Evolutionary conservation across 2,797 vertebrate genomes (phyloP).

Genomic region (Acanthurus leucopareius): DNA sequence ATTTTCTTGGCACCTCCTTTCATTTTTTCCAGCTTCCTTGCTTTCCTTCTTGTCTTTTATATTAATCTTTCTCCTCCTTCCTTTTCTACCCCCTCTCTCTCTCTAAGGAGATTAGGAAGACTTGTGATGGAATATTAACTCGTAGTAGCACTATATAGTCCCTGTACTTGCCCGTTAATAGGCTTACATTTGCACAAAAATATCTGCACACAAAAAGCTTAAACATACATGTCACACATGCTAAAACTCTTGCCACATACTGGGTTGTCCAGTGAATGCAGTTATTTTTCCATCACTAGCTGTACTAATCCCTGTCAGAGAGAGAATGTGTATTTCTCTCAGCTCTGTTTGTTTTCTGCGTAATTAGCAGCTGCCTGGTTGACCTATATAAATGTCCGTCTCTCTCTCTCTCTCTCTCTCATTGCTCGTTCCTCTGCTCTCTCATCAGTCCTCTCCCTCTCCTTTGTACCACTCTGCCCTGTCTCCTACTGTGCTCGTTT

Average conservation of each 20-base stretch:
- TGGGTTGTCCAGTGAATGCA: conserved; percentile 43
- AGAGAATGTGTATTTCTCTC: conserved; percentile 44
- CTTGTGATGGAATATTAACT: conserved; percentile 84
- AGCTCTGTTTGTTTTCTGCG: conserved; percentile 60
- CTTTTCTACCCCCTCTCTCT: conserved; percentile 23
- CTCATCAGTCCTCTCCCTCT: conserved; percentile 36
- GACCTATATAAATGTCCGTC: conserved; percentile 59
- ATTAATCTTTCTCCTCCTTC: conserved; percentile 46
- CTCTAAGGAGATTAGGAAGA: conserved; percentile 81
- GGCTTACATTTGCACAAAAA: conserved; percentile 67
- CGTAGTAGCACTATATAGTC: conserved; percentile 67
- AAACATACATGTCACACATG: conserved; percentile 55
- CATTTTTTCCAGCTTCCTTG: conserved; percentile 13
- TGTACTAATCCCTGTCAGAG: conserved; percentile 66
- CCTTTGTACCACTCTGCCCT: conserved; percentile 67
- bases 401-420: conserved; percentile 26
- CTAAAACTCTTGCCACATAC: conserved; percentile 48
- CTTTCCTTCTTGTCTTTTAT: conserved; percentile 49
- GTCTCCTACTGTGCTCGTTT: conserved; percentile 61
- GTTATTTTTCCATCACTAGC: conserved; percentile 75
- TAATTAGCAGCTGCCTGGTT: conserved; percentile 75
- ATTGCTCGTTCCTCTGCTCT: conserved; percentile 29
- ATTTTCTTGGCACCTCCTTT: conserved; percentile 47
- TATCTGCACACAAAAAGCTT: conserved; percentile 38
- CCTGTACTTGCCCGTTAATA: conserved; percentile 68